Base-by-base conservation (phyloP, 1,140 invertebrate genomes). In the Heliconius congener region DNA sequence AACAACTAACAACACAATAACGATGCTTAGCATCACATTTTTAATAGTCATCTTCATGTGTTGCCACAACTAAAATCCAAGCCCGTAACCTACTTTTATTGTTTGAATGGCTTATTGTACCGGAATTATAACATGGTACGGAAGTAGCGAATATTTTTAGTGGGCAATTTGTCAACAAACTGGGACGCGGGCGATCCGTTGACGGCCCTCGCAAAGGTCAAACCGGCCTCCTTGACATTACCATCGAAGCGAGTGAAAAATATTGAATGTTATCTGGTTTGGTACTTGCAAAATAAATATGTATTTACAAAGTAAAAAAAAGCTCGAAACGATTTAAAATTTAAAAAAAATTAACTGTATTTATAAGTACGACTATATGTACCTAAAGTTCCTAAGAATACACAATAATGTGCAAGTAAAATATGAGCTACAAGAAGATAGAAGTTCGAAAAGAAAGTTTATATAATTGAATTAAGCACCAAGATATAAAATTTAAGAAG, bases 121-220 rank as follows among this genome's bases (percentile, higher is more conserved):
- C 79, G 57, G 76, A 79, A 83, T 81, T 81, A 83, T 81, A 76
- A 72, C 74, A 60, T 78, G 60, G 76, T 76, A 52, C 79, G 82
- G 82, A 81, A 81, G 73, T 78, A 66, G 77, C 52, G 80, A 78
- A 80, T 78, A 82, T 82, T 80, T 86, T 86, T 82, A 79, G 80
- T 81, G 71, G 78, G 84, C 81, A 84, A 86, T 86, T 86, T 83
- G 85, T 84, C 85, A 86, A 82, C 85, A 81, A 81, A 78, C 76
- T 82, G 60, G 80, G 71, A 73, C 80, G 81, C 66, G 76, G 76
- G 76, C 57, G 77, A 78, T 82, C 82, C 76, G 76, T 83, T n/a
- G 74, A 82, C 78, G 79, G 80, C 73, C 76, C 74, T 81, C 74
- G 82, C 46, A 86, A 86, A 86, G 82, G 84, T 86, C 81, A 83